Percentiles rank a stretch among this genome's conserved stretches.
Evolutionary conservation across 2,113 vertebrate species (phyloP).

Genomic region (Ciconia stormi): DNA sequence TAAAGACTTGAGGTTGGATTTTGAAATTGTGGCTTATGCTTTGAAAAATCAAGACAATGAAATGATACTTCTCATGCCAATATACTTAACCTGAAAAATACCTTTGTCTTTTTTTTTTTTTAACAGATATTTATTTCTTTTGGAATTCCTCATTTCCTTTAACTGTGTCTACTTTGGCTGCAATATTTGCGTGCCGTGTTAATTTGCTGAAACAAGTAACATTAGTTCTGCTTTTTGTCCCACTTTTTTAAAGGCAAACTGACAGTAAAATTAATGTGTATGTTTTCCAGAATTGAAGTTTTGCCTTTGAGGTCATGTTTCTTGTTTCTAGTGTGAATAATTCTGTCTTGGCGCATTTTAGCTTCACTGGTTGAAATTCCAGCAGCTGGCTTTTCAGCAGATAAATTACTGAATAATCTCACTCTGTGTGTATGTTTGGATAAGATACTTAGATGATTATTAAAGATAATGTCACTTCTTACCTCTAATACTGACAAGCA

Average conservation of each 20-base stretch:
- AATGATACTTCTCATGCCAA: not conserved
- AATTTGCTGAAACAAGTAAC: not conserved
- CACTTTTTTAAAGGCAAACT: not conserved
- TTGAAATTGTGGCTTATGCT: not conserved
- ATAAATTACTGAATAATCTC: not conserved
- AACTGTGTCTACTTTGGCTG: not conserved
- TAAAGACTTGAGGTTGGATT: not conserved
- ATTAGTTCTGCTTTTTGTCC: not conserved
- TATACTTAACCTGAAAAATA: not conserved
- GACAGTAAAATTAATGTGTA: not conserved
- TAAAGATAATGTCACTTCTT: not conserved
- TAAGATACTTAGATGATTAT: not conserved
- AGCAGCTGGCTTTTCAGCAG: not conserved
- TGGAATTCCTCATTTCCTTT: not conserved
- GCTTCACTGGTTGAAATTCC: not conserved
- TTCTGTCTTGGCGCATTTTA: not conserved
- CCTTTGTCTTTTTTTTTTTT: not conserved
- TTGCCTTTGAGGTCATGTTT: not conserved
- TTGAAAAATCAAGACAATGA: not conserved
- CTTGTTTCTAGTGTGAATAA: not conserved
- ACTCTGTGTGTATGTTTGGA: not conserved
- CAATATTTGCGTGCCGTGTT: not conserved
- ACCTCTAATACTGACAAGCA: not conserved
- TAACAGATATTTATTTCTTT: not conserved
- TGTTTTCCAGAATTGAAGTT: not conserved